Conservation (phyloP, 2,797 vertebrate species). For the Botia kubotai region DNA sequence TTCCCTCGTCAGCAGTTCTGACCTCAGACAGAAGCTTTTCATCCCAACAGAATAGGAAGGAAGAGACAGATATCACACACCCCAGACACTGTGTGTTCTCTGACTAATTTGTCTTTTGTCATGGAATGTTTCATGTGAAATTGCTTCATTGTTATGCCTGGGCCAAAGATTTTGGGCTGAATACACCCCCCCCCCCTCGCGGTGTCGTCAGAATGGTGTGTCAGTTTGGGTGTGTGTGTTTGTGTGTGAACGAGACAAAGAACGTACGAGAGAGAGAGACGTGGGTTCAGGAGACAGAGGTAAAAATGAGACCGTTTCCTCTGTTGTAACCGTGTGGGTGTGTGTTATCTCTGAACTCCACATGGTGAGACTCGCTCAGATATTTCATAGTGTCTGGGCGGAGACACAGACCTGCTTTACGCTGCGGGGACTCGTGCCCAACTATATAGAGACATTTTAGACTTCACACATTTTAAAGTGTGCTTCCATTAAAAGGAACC, state of each 20-base stretch:
- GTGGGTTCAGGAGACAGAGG: neutral
- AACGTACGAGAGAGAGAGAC: neutral
- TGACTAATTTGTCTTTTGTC: slow-evolving; percentile 50
- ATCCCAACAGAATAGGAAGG: neutral
- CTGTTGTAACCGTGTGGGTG: slow-evolving; percentile 33
- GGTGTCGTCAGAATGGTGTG: neutral
- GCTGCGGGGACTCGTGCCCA: neutral
- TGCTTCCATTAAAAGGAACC: neutral
- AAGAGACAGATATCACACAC: neutral
- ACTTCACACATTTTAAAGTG: neutral
- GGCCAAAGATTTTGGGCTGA: slow-evolving; percentile 16
- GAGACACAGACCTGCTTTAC: neutral
- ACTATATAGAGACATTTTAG: neutral
- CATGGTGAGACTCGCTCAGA: slow-evolving; percentile 40
- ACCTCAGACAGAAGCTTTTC: no score
- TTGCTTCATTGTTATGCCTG: slow-evolving; percentile 25
- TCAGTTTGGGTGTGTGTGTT: neutral
- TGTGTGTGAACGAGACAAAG: neutral
- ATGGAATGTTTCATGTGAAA: slow-evolving; percentile 45
- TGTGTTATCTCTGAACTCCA: slow-evolving; percentile 69
- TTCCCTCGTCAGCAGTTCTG: neutral
- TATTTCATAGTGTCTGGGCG: slow-evolving; percentile 23
- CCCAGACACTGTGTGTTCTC: neutral
- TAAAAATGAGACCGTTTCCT: slow-evolving; percentile 35
- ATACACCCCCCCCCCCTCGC: neutral